Base-by-base conservation (phyloP, 1,140 invertebrate species). In the Drosophila ficusphila region DNA sequence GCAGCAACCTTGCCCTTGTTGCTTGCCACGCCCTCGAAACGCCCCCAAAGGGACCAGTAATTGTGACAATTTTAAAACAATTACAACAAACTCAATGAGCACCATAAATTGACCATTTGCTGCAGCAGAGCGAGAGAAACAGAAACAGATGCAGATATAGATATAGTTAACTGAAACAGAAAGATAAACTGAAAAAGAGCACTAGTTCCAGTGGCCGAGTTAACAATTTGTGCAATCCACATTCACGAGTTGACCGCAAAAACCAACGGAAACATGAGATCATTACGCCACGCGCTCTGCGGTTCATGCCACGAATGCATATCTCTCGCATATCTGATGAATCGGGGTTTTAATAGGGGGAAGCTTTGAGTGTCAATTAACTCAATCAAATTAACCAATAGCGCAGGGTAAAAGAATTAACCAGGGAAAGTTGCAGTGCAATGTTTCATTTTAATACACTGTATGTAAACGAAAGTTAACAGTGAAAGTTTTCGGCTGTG, bases 1-100 rank as follows among this genome's bases (percentile, higher is more conserved):
- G 79, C 81, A 86, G 82, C 73, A 86, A 81, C 81, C 81, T 86
- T 86, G 77, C 85, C 81, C 81, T 86, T 86, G 82, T 74, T 82
- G 68, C 67, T 60, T 64, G 65, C 57, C 61, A 60, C 51, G 52
- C 76, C 77, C 31, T 41, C 41, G 4, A 39, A 39, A 39, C 11
- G 4, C 18, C n/a, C 19, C 19, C 3, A 18, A 54, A 42, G 19
- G 62, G n/a, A 25, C 21, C 64, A 47, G 44, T 31, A 64, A 56
- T 41, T 60, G 29, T 39, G 49, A 53, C 27, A 83, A 68, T 68
- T 68, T 68, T 67, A 67, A 53, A 67, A 65, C 65, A 82, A 64
- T 74, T 69, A 69, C 34, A 44, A 64, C 62, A 62, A 71, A 27
- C 62, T 39, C 60, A 67, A 64, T 65, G 61, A 48, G 44, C 14